Percentiles rank a stretch among this genome's conserved stretches.
phyloP scores from a whole-genome alignment of 30 jellyfish, hydroid and myxozoan species.

The Hydra vulgaris region DNA sequence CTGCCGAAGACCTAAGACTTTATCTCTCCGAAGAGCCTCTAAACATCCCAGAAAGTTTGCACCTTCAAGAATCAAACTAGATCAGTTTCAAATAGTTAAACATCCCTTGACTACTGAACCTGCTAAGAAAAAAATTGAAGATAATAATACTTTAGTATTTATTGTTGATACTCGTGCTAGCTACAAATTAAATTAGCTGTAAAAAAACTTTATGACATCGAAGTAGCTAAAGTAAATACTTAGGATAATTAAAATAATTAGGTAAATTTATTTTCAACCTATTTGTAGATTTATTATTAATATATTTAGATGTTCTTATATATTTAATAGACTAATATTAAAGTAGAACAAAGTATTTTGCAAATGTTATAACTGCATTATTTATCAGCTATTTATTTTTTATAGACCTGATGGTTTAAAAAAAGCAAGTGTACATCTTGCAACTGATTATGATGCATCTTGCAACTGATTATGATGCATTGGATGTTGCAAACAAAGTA shows the following conservation, averaged over 20 bases:
- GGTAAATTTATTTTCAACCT: constrained; percentile 27
- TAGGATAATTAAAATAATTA: no score
- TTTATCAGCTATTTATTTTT: not conserved
- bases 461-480: constrained; percentile 93
- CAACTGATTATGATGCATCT: no score
- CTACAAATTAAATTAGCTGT: constrained; percentile 83
- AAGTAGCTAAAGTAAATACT: constrained; percentile 88
- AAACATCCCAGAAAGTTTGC: constrained; percentile 72
- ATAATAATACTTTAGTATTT: constrained; percentile 85
- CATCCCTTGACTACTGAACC: constrained; percentile 97
- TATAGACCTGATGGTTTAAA: constrained; percentile 81
- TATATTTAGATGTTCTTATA: not conserved
- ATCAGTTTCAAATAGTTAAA: constrained; percentile 77
- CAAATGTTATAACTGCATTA: not conserved
- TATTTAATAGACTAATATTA: not conserved
- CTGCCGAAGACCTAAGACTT: constrained; percentile 90
- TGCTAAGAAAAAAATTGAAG: constrained; percentile 94
- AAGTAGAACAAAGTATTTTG: not conserved
- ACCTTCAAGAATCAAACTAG: constrained; percentile 55
- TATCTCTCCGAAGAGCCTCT: constrained; percentile 64
- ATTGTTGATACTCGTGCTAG: constrained; percentile 83
- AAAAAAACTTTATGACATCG: constrained; percentile 64
- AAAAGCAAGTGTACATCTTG: constrained; percentile 83
- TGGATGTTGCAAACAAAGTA: constrained; percentile 95
- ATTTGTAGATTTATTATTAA: not conserved